phyloP scores from a whole-genome alignment of 2,797 vertebrate genomes.

The Falco berigora region DNA sequence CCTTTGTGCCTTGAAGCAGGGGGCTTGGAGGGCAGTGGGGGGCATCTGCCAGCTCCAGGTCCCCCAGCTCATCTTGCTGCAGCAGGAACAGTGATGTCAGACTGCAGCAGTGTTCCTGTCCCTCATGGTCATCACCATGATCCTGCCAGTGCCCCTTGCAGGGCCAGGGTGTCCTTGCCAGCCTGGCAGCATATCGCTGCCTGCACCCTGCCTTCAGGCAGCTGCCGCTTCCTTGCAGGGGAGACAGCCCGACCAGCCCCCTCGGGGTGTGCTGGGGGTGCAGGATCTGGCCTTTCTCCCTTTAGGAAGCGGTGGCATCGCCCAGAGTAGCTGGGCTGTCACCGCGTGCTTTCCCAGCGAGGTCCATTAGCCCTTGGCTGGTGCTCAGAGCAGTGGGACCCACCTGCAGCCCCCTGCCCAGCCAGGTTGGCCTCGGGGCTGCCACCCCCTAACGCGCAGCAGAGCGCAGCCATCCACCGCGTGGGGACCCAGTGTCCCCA shows the following conservation, averaged over 20 bases:
- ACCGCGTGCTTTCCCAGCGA: neutral
- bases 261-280: neutral
- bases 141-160: neutral
- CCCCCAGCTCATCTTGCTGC: neutral
- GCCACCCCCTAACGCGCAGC: neutral
- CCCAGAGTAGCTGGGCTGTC: neutral
- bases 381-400: neutral
- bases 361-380: rapidly evolving
- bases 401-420: rapidly evolving
- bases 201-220: neutral
- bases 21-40: neutral
- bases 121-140: rapidly evolving
- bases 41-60: neutral
- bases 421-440: neutral
- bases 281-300: neutral
- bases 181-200: neutral
- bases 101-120: neutral
- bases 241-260: neutral
- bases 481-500: rapidly evolving
- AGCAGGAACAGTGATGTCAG: neutral
- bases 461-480: rapidly evolving
- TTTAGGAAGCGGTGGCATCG: neutral
- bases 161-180: neutral
- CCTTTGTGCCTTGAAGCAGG: conserved; percentile 53
- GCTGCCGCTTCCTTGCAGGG: neutral